Evolutionary conservation across 2,797 vertebrate species (phyloP).

Genomic region (Catamblyrhynchus diadema): DNA sequence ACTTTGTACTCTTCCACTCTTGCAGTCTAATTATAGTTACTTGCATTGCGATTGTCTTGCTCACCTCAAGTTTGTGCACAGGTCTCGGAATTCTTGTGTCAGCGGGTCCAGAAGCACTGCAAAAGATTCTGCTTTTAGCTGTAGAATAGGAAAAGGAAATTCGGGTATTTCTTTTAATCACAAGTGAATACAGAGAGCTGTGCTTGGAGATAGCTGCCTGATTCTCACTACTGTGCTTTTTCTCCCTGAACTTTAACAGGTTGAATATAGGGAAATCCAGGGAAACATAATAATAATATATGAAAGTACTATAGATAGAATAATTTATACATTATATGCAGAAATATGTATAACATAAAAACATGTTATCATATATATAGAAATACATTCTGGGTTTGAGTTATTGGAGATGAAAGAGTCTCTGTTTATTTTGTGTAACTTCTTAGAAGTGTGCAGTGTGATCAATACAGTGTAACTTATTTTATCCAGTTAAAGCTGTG

Average conservation of each 20-base stretch:
- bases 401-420: not conserved
- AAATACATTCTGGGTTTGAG: not conserved
- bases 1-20: constrained; percentile 17
- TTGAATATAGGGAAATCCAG: not conserved
- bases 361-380: not conserved
- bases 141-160: not conserved
- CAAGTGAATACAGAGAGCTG: not conserved
- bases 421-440: not conserved
- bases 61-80: not conserved
- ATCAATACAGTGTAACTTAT: not conserved
- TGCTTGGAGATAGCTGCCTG: not conserved
- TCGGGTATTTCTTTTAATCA: not conserved
- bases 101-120: not conserved
- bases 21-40: constrained; percentile 21
- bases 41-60: not conserved
- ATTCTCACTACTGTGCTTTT: not conserved
- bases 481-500: not conserved
- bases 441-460: not conserved
- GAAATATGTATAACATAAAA: not conserved
- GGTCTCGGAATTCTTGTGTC: not conserved
- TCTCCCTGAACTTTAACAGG: not conserved
- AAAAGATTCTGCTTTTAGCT: not conserved
- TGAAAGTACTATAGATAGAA: not conserved
- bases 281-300: not conserved
- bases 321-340: not conserved